Evolutionary conservation across 2,797 vertebrate genomes (phyloP), one percentile per base, ranked within the genome.

Genomic region (Smutsia gigantea): DNA sequence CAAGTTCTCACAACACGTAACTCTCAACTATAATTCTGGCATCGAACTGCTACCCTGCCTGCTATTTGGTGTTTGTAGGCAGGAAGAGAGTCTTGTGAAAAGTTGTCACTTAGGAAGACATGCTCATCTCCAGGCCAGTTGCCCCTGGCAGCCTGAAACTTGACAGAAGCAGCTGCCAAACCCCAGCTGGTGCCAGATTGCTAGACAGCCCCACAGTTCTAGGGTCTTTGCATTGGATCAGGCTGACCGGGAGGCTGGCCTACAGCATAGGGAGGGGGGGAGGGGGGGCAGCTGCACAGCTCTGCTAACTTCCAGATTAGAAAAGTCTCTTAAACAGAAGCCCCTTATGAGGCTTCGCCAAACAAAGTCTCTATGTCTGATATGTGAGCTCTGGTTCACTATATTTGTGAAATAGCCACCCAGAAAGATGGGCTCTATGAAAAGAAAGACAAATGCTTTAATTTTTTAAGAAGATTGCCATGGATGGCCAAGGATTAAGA

Each of bases 301-400:
- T 29, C 17, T n/a, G 1, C 42, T 39, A 39, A 59, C 25, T 66
- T 84, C 72, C 71, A 88, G 14, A 46, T 0, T 57, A 29, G 49
- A 72, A 72, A 57, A n/a, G 39, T 74, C 57, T 37, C 42, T 31
- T 46, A 66, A 27, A 12, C 51, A 77, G 5, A 55, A 49, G 61
- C 18, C 34, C 37, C 63, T 78, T 34, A 34, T 19, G 53, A 88
- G 61, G 31, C 1, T 34, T 78, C 25, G 72, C 99, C 99, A 68
- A 99, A 99, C 98, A 99, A 99, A 97, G 99, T 99, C 3, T 99
- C 46, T 98, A 99, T 99, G 99, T 99, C 99, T 63, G 99, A 99
- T 77, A 98, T 99, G 1, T 99, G 99, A 99, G 99, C 99, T n/a
- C 96, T 99, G 96, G 99, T 99, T 92, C 99, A 99, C 98, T 99